Evolutionary conservation across 1,140 invertebrate genomes (phyloP).

Genomic region (Pogonomyrmex californicus): DNA sequence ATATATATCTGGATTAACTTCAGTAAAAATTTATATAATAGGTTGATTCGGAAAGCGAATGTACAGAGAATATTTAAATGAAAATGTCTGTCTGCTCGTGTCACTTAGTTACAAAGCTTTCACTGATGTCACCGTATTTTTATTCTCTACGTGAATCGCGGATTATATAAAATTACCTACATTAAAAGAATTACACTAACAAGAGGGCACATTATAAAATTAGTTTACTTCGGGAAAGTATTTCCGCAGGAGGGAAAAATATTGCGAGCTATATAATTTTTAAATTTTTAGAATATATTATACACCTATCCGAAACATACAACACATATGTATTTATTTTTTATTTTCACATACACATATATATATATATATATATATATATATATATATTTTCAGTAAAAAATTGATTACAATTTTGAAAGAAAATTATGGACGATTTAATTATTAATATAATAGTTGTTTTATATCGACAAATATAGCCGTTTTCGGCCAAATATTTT

Average conservation of each 20-base stretch:
- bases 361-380: not conserved
- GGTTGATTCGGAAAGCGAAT: constrained; percentile 34
- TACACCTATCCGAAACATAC: not conserved
- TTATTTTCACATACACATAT: no score
- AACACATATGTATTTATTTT: not conserved
- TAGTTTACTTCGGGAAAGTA: constrained; percentile 2
- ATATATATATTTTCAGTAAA: not conserved
- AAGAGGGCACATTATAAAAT: constrained; percentile 48
- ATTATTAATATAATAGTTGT: constrained; percentile 10
- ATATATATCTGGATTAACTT: constrained; percentile 38
- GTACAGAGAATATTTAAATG: constrained; percentile 56
- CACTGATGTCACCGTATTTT: constrained; percentile 31
- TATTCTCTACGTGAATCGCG: constrained; percentile 43
- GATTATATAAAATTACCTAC: constrained; percentile 50
- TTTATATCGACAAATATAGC: not conserved
- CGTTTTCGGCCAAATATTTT: not conserved
- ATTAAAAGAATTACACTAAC: constrained; percentile 44
- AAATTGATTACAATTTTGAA: not conserved
- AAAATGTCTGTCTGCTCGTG: constrained; percentile 54
- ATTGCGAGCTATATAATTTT: not conserved
- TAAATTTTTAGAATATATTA: not conserved
- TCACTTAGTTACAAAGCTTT: constrained; percentile 50
- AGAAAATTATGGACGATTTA: not conserved
- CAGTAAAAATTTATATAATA: constrained; percentile 52
- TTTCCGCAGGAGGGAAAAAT: not conserved